Percentiles rank a stretch among this genome's conserved stretches.
Evolutionary conservation across 2,797 vertebrate genomes (phyloP).

Genomic region (Lacerta agilis): DNA sequence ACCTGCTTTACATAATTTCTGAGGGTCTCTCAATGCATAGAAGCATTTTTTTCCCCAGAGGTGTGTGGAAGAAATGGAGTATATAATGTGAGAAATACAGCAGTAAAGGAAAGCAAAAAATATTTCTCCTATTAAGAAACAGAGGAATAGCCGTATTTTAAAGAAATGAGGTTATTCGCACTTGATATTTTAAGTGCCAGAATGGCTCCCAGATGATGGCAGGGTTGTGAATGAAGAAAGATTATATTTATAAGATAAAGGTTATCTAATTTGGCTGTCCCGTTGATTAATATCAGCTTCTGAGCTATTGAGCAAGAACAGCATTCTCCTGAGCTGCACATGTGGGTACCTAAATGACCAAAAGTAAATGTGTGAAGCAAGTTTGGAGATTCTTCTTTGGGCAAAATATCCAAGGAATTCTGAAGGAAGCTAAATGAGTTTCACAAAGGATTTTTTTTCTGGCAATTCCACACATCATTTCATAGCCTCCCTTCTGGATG

Average conservation of each 20-base stretch:
- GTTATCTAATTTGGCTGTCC: conserved; percentile 7
- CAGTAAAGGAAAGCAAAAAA: neutral
- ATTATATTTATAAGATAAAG: conserved; percentile 20
- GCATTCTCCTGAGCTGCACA: neutral
- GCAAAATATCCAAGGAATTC: neutral
- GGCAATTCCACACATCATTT: neutral
- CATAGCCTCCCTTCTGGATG: neutral
- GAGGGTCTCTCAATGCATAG: neutral
- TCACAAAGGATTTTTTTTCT: neutral
- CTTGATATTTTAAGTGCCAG: conserved; percentile 7
- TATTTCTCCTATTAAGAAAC: neutral
- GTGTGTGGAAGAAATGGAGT: too few species aligned
- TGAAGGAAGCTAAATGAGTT: neutral
- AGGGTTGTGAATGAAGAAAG: neutral
- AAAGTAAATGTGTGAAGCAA: neutral
- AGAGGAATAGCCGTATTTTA: neutral
- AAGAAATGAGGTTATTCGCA: neutral
- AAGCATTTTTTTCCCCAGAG: neutral
- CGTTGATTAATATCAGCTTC: conserved; percentile 1
- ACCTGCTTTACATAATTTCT: too few species aligned
- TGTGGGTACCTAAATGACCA: neutral
- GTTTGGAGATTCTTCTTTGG: neutral
- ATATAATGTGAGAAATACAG: neutral
- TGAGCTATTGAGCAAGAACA: neutral
- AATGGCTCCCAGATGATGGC: conserved; percentile 9